Evolutionary conservation across 2,113 vertebrate genomes (phyloP), one percentile per base, ranked within the genome.

Genomic region (Poeciliopsis occidentalis): DNA sequence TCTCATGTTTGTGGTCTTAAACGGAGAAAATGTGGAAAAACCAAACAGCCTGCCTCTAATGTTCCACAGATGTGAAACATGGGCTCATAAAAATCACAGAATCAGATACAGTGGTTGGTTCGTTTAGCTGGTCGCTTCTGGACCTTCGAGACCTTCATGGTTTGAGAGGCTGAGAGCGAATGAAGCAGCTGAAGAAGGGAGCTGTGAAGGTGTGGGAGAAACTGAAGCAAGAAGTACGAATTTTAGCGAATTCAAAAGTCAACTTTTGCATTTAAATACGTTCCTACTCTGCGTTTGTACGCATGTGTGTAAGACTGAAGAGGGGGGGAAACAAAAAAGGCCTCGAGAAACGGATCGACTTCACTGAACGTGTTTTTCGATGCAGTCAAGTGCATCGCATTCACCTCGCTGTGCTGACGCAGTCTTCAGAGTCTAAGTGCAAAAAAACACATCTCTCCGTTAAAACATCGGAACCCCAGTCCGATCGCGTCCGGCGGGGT

Each of bases 241-340:
- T 51, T 13, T 72, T 64, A 64, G 78, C 76, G 91, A 85, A 78
- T 87, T 90, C 71, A 76, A 79, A 73, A 78, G 68, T 88, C 92
- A 84, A 91, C 27, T 89, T 80, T 83, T 88, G 86, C 83, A 87
- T 81, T 83, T 87, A 85, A 89, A 92, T 85, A 92, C 6, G 22
- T 17, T 54, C 75, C 73, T 47, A 81, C 66, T 82, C 41, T 72
- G 71, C 85, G 79, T 75, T 67, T 80, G 80, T 87, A 83, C 81
- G 82, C 78, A 19, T 17, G 74, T 91, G 85, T 85, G 62, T 87
- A 84, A 75, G 73, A 82, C 54, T 79, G 60, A 60, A 47, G 66
- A 69, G 76, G 71, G 65, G 69, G 76, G 73, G 63, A 67, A 2
- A 11, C 72, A 74, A 72, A 72, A 64, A 89, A 87, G 83, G 82